A percentile compares a stretch with the other conserved stretches of the same genome.
Conservation (phyloP, 2,113 vertebrate genomes). For the Serilophus lunatus region DNA sequence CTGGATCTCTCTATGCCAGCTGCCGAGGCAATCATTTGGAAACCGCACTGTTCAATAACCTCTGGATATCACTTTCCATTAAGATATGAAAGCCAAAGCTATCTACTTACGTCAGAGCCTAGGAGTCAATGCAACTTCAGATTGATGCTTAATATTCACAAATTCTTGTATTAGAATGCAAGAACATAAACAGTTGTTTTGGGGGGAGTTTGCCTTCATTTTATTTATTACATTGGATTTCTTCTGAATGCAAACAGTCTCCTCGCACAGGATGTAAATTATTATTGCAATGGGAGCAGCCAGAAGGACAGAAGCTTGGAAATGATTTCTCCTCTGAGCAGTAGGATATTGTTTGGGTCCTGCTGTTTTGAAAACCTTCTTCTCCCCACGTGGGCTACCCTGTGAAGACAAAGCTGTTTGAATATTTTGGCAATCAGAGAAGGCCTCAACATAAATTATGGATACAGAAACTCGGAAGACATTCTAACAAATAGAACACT, state of each 20-base stretch:
- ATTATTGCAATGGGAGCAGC: slow-evolving; percentile 75
- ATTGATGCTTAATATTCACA: slow-evolving; percentile 63
- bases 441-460: slow-evolving; percentile 75
- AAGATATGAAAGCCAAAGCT: slow-evolving; percentile 48
- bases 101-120: not conserved
- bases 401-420: slow-evolving; percentile 74
- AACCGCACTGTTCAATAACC: slow-evolving; percentile 35
- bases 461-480: slow-evolving; percentile 73
- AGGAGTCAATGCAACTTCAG: slow-evolving; percentile 52
- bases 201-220: not conserved
- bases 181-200: slow-evolving; percentile 53
- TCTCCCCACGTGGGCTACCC: slow-evolving; percentile 66
- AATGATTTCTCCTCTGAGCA: slow-evolving; percentile 73
- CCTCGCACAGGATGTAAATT: slow-evolving; percentile 73
- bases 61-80: not conserved
- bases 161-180: slow-evolving; percentile 63
- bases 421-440: slow-evolving; percentile 78
- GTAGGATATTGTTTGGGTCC: slow-evolving; percentile 75
- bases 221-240: slow-evolving; percentile 40
- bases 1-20: slow-evolving; percentile 57
- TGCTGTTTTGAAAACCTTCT: slow-evolving; percentile 79
- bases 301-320: slow-evolving; percentile 79
- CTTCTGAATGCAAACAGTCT: slow-evolving; percentile 69
- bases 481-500: slow-evolving; percentile 74
- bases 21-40: slow-evolving; percentile 64